Conservation (phyloP, 2,888 invertebrate species). For the Eupsilia transversa region DNA sequence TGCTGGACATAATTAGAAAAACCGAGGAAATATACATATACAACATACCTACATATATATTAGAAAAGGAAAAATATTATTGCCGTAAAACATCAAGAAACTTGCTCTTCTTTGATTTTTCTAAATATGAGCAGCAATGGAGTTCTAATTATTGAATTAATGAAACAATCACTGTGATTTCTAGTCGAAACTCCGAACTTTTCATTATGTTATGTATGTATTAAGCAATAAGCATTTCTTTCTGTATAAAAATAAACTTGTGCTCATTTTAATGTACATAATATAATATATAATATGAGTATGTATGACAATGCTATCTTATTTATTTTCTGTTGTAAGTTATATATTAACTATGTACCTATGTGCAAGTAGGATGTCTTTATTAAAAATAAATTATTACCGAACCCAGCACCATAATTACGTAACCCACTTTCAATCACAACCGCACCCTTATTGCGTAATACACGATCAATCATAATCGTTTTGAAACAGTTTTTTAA, state of each 20-base stretch:
- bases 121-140: slow-evolving; percentile 32
- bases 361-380: slow-evolving; percentile 59
- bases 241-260: slow-evolving; percentile 76
- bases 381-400: not conserved
- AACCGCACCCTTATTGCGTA: too few species aligned
- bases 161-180: slow-evolving; percentile 83
- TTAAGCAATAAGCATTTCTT: slow-evolving; percentile 84
- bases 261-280: slow-evolving; percentile 80
- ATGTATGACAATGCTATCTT: slow-evolving; percentile 64
- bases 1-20: slow-evolving; percentile 39
- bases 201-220: slow-evolving; percentile 74
- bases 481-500: too few species aligned
- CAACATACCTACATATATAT: too few species aligned
- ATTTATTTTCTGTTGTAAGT: slow-evolving; percentile 57
- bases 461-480: too few species aligned
- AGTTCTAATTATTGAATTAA: slow-evolving; percentile 54
- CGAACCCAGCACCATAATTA: too few species aligned
- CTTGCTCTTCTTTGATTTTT: not conserved
- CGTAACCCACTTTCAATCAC: too few species aligned
- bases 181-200: slow-evolving; percentile 84
- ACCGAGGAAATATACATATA: not conserved
- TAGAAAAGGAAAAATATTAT: not conserved
- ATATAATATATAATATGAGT: slow-evolving; percentile 62
- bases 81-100: not conserved
- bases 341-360: slow-evolving; percentile 26